A percentile compares a stretch with the other conserved stretches of the same genome.
Conservation (phyloP, 2,797 vertebrate species). For the Arctocebus calabarensis region DNA sequence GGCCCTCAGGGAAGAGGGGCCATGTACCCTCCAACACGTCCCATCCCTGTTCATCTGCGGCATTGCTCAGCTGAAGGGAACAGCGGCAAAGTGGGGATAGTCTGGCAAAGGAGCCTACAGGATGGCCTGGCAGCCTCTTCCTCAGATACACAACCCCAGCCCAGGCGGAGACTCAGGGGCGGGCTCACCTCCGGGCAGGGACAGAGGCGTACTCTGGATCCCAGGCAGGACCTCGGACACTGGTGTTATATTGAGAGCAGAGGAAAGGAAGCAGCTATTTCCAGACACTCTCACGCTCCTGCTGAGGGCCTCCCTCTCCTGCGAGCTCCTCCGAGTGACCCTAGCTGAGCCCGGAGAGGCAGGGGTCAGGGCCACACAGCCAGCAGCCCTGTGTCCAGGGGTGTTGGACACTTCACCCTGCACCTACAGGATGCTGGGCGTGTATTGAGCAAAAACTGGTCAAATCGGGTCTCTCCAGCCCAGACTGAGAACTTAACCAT, state of each 20-base stretch:
- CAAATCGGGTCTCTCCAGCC: background rate
- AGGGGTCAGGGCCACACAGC: accelerated
- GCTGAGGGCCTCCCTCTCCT: accelerated
- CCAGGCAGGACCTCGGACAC: background rate
- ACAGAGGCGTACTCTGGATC: no score
- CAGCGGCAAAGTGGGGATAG: no score
- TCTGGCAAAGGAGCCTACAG: background rate
- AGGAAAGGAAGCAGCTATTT: accelerated
- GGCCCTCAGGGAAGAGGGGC: no score
- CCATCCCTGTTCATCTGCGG: no score
- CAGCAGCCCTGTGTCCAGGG: accelerated
- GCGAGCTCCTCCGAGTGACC: accelerated
- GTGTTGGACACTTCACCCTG: accelerated
- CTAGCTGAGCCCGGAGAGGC: background rate
- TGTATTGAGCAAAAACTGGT: accelerated
- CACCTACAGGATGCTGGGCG: accelerated
- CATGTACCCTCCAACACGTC: accelerated
- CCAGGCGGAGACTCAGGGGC: accelerated
- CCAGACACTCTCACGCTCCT: accelerated
- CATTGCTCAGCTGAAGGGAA: accelerated
- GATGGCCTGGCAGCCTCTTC: accelerated
- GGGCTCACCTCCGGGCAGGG: accelerated
- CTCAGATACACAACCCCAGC: accelerated
- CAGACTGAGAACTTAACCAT: no score
- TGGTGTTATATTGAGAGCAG: accelerated